Base-by-base conservation (phyloP, 1,140 invertebrate genomes). In the Ceratina australensis region DNA sequence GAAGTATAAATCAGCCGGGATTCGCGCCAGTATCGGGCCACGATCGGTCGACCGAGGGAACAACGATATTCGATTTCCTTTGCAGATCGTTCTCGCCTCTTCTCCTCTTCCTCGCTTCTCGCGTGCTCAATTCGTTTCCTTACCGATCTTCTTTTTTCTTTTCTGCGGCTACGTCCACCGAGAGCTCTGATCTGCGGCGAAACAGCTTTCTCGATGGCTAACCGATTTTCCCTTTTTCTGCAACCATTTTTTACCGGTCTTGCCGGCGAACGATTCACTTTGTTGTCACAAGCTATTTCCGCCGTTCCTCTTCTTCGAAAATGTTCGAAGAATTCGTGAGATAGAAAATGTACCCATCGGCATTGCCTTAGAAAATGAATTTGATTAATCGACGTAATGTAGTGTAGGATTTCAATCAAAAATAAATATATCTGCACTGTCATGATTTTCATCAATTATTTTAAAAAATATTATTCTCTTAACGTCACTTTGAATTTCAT, bases 41-140 rank as follows among this genome's bases (percentile, higher is more conserved):
- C 49, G 26, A 76, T 78, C 76, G 69, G n/a, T 24, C 16, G 22
- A 60, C 18, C 47, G 52, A 15, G 13, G 18, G 8, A 76, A 69
- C 47, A 79, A 72, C 54, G 75, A 78, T 81, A 87, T 84, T 86
- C 84, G 87, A 87, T 89, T 88, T 87, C 86, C 85, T 85, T 85
- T 83, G 86, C 84, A 83, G 85, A 87, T 89, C 81, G 76, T 74
- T 84, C 81, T 89, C 83, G 71, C 22, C 65, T 72, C 84, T 28
- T 65, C 57, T 42, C 63, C 47, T 74, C 64, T 61, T 18, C 22
- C 2, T 28, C 22, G n/a, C 12, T 22, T 57, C 26, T 73, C 64
- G 42, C 72, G 42, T 82, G 65, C 65, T 74, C 74, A 77, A 52
- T 54, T 66, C 79, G 68, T 80, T 73, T 81, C 64, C 78, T 76